These are phyloP conservation scores for Enteromius paludinosus DNA, from an alignment of 2,797 vertebrate species.

Conservation along the genomic window DNA sequence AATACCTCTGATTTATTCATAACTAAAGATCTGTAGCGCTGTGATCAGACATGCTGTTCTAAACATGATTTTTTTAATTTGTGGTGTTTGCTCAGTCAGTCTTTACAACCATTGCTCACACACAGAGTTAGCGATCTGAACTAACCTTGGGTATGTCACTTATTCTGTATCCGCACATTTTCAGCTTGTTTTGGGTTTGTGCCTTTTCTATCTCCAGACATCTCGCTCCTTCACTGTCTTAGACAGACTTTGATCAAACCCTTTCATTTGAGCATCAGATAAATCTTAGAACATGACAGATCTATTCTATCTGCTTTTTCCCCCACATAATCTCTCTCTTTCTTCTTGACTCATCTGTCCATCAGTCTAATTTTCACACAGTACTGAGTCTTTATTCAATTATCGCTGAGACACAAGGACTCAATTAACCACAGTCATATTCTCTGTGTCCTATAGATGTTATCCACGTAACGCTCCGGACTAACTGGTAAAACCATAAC, in stretches of 20 bases:
- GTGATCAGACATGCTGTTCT: conserved; percentile 24
- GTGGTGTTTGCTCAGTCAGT: not conserved
- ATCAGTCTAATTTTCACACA: not conserved
- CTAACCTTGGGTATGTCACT: not conserved
- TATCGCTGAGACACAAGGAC: conserved; percentile 6
- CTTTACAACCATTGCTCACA: not conserved
- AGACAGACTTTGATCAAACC: conserved; percentile 52
- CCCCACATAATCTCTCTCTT: not conserved
- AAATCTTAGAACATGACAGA: conserved; percentile 30
- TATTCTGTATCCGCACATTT: not conserved
- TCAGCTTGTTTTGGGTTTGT: not conserved
- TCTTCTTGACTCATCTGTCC: not conserved
- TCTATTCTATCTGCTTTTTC: not conserved
- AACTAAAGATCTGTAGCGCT: not conserved
- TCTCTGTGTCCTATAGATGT: conserved; percentile 2
- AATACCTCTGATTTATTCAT: not conserved
- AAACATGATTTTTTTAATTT: conserved; percentile 62
- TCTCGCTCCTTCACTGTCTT: conserved; percentile 15
- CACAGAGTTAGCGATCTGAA: not conserved
- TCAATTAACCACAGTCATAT: conserved; percentile 1
- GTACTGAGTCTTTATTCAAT: conserved; percentile 2
- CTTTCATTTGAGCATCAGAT: conserved; percentile 50
- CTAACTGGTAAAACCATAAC: conserved; percentile 3
- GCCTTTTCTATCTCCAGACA: not conserved
- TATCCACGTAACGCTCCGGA: not conserved